Evolutionary conservation across 1,140 invertebrate species (phyloP).

Genomic region (Nylanderia fulva): DNA sequence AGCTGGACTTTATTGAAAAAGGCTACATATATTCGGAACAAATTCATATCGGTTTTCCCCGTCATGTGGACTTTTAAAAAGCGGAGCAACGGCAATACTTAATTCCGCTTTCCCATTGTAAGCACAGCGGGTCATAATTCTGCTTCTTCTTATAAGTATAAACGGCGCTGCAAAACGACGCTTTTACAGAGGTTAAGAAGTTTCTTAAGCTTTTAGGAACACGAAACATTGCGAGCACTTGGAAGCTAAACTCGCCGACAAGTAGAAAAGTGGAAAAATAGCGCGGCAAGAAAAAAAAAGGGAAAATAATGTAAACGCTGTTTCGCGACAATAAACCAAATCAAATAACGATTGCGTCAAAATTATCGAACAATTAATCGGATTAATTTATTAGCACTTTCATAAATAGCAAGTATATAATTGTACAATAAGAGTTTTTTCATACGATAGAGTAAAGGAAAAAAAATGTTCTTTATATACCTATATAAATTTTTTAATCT

Average conservation of each 20-base stretch:
- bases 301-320: constrained; percentile 14
- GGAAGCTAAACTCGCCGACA: constrained; percentile 50
- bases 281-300: constrained; percentile 7
- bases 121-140: constrained; percentile 41
- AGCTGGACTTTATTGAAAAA: not conserved
- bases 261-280: constrained; percentile 59
- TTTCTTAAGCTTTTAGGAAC: constrained; percentile 61
- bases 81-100: constrained; percentile 4
- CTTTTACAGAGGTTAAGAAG: constrained; percentile 60
- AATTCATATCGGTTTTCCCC: not conserved
- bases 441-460: not conserved
- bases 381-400: not conserved
- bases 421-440: not conserved
- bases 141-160: constrained; percentile 58
- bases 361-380: constrained; percentile 9
- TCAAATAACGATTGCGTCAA: constrained; percentile 29
- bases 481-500: not conserved
- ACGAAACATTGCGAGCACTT: constrained; percentile 57
- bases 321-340: constrained; percentile 22
- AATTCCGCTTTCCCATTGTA: constrained; percentile 11
- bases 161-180: constrained; percentile 44
- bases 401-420: not conserved
- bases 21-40: not conserved
- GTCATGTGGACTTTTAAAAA: constrained; percentile 6
- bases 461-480: not conserved